Percentiles rank a stretch among this genome's conserved stretches.
Conservation (phyloP, 2,888 invertebrate genomes). For the Pammene fasciana region DNA sequence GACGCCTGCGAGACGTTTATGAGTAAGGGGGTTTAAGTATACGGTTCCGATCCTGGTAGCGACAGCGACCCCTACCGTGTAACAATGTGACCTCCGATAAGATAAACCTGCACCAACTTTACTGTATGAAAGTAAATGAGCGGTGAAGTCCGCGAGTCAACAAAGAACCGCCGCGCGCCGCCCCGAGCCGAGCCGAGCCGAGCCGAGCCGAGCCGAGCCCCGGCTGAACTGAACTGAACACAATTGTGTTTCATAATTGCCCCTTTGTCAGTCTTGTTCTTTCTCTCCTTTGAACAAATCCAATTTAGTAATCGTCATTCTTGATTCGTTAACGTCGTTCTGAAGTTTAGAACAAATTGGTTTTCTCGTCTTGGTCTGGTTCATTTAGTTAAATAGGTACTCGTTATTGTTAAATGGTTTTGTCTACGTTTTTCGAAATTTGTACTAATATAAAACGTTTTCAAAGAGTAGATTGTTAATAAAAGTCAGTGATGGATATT, state of each 20-base stretch:
- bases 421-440: neutral
- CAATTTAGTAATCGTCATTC: constrained; percentile 22
- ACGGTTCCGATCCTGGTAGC: too few relatives aligned
- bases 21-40: too few relatives aligned
- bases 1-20: too few relatives aligned
- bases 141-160: neutral
- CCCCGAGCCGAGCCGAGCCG: too few relatives aligned
- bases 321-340: constrained; percentile 22
- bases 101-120: neutral
- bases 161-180: neutral
- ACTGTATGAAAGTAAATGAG: neutral
- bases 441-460: too few relatives aligned
- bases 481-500: too few relatives aligned
- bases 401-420: neutral
- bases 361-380: neutral
- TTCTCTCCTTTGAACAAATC: constrained; percentile 12
- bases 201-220: too few relatives aligned
- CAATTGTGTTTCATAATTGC: constrained; percentile 6
- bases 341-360: neutral
- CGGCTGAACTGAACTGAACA: neutral
- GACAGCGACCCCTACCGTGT: too few relatives aligned
- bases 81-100: neutral
- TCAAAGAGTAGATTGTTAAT: too few relatives aligned
- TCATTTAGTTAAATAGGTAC: too few relatives aligned
- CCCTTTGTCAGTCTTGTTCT: neutral